Conservation (phyloP, 2,888 invertebrate species). For the Ophion costatus region DNA sequence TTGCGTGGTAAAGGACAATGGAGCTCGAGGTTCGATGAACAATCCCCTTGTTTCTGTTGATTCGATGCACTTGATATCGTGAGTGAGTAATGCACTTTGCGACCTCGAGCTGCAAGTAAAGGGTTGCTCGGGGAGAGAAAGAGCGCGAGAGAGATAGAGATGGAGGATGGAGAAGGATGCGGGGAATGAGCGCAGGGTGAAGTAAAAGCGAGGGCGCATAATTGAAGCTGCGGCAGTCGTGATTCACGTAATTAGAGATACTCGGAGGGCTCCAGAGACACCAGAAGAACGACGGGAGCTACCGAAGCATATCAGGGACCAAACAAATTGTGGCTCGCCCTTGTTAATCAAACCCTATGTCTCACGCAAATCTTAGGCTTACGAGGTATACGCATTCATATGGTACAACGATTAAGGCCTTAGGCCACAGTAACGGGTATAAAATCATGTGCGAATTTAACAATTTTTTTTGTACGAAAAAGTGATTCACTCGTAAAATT, state of each 20-base stretch:
- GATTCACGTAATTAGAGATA: constrained; percentile 67
- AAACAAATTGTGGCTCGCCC: constrained; percentile 64
- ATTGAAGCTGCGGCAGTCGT: constrained; percentile 63
- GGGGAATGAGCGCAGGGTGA: constrained; percentile 3
- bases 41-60: constrained; percentile 33
- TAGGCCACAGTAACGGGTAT: no score
- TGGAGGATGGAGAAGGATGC: not conserved
- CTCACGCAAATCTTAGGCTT: constrained; percentile 2
- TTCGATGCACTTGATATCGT: constrained; percentile 35
- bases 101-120: constrained; percentile 53
- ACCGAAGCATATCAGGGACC: constrained; percentile 45
- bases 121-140: constrained; percentile 35
- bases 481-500: no score
- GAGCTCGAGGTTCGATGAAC: constrained; percentile 26
- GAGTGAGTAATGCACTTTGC: constrained; percentile 41
- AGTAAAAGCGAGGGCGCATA: constrained; percentile 53
- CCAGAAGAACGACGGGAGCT: constrained; percentile 50
- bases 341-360: constrained; percentile 55
- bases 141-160: constrained; percentile 12
- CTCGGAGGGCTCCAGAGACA: constrained; percentile 42
- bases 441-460: no score
- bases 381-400: not conserved
- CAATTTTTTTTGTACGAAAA: no score
- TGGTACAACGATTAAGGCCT: not conserved
- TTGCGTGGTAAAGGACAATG: constrained; percentile 18